These are phyloP conservation scores for Dryocosmus kuriphilus DNA, from an alignment of 2,888 invertebrate genomes.

Conservation along the genomic window DNA sequence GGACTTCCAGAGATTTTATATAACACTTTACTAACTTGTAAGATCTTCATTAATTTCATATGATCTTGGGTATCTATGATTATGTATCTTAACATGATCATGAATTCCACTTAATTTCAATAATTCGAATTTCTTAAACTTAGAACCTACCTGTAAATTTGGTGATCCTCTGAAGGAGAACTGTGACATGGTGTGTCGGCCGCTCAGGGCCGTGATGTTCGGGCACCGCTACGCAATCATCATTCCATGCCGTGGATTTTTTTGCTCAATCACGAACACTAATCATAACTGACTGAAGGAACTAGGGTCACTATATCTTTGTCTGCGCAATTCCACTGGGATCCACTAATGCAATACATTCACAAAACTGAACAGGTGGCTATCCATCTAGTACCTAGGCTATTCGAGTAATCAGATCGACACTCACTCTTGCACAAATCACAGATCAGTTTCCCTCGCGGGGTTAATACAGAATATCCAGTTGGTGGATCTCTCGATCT, in stretches of 20 bases:
- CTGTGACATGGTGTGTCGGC: constrained; percentile 84
- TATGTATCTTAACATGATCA: neutral
- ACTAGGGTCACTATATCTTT: constrained; percentile 25
- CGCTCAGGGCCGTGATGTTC: constrained; percentile 76
- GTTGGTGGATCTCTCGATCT: neutral
- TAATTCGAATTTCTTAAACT: neutral
- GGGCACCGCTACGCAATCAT: constrained; percentile 76
- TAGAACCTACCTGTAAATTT: constrained; percentile 81
- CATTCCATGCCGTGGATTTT: constrained; percentile 60
- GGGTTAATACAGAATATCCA: constrained; percentile 5
- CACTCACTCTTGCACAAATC: constrained; percentile 50
- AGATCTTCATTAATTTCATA: neutral
- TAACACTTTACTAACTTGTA: neutral
- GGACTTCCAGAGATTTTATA: neutral
- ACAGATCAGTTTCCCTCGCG: constrained; percentile 39
- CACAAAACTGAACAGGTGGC: constrained; percentile 39
- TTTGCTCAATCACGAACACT: constrained; percentile 47
- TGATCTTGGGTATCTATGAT: too few relatives aligned
- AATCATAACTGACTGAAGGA: constrained; percentile 19
- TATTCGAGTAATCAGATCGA: constrained; percentile 9
- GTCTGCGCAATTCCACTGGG: constrained; percentile 39
- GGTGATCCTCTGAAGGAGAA: constrained; percentile 84
- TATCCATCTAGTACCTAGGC: constrained; percentile 7
- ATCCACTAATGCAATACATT: constrained; percentile 32
- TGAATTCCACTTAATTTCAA: constrained; percentile 10